Evolutionary conservation across 2,888 invertebrate species (phyloP), one percentile per base, ranked within the genome.

Genomic region (Hirtodrosophila histrioides): DNA sequence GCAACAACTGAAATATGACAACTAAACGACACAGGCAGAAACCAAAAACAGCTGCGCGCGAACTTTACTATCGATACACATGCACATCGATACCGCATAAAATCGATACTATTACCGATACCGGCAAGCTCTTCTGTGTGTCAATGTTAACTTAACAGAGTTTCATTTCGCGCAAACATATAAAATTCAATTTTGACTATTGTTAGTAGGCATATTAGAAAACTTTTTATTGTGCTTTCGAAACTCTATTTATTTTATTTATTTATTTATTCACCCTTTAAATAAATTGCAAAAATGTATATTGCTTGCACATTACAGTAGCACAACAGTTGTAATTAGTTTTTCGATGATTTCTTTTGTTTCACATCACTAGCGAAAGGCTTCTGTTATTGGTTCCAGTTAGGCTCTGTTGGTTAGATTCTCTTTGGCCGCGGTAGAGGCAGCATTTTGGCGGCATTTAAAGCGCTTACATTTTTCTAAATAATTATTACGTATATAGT

Each of bases 41-140:
- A 37, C 61, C 6, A 51, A 44, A 62, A 66, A 57, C 62, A 76
- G 66, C 72, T 63, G 77, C 67, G 62, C 70, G 72, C 75, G 9
- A 76, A 71, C 57, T 65, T 61, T 57, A 3, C 9, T 46, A 66
- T 76, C 73, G 73, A 70, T 50, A 57, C 8, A 6, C 27, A 39
- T 12, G 10, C 3, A 39, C 29, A 55, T 49, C 35, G 56, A 11
- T n/a, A 29, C 1, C 9, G n/a, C 12, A n/a, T 3, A 10, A 23
- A 4, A 37, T 1, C 17, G 17, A 17, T 17, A 17, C 17, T 17
- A 17, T 17, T 17, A 17, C 17, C 17, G 17, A 2, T 17, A 17
- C 17, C 17, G 17, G 17, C 17, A 17, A 31, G 9, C 31, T 31
- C 7, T 8, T 31, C 9, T 31, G 31, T 31, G 4, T 6, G 27